These are phyloP conservation scores for Panopea generosa DNA, from an alignment of 2,888 invertebrate genomes.

Conservation along the genomic window DNA sequence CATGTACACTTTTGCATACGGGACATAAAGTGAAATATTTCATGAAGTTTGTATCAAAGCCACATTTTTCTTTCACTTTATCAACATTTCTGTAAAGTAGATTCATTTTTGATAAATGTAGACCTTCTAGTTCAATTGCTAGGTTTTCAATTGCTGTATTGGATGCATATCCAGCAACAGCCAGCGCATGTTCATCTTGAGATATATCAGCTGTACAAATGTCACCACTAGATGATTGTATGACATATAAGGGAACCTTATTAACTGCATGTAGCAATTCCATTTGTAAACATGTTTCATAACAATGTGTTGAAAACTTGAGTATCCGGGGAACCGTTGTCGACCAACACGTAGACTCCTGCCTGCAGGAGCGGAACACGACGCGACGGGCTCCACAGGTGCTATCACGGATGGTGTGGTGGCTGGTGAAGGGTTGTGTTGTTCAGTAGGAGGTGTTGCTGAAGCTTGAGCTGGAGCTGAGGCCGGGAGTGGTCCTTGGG, in stretches of 20 bases:
- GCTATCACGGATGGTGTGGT: too few species aligned
- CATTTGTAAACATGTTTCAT: too few species aligned
- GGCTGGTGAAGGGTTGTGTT: too few species aligned
- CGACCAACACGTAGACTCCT: too few species aligned
- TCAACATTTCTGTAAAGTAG: conserved; percentile 6
- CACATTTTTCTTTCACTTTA: conserved; percentile 17
- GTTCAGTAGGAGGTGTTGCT: too few species aligned
- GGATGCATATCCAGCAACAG: conserved; percentile 19
- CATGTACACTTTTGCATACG: conserved; percentile 18
- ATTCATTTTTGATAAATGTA: conserved; percentile 20
- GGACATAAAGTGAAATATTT: conserved; percentile 22
- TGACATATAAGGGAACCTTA: conserved; percentile 19
- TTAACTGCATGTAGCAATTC: background rate
- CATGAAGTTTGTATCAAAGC: conserved; percentile 19
- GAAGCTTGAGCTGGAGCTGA: too few species aligned
- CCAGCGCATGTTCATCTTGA: conserved; percentile 21
- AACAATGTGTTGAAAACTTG: too few species aligned
- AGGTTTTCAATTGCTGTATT: conserved; percentile 20
- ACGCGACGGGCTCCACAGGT: too few species aligned
- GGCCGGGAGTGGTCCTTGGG: too few species aligned
- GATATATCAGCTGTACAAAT: conserved; percentile 18
- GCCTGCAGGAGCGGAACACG: too few species aligned
- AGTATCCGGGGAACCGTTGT: too few species aligned
- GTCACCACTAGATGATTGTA: conserved; percentile 9
- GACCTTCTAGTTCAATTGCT: conserved; percentile 8